Base-by-base conservation (phyloP, 2,888 invertebrate genomes). In the Melanargia galathea region DNA sequence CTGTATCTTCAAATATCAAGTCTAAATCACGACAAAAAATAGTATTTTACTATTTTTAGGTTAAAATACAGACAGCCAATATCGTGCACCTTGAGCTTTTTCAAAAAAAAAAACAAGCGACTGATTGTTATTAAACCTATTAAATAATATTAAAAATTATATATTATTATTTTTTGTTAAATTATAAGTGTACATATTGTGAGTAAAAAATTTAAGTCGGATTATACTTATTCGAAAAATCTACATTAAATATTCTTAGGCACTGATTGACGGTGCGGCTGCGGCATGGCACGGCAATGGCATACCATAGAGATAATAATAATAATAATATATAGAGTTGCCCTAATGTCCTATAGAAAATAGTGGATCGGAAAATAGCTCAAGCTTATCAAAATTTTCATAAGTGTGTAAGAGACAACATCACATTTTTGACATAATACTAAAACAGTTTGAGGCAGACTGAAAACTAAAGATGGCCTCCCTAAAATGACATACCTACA, bases 101-200 rank as follows among this genome's bases (percentile, higher is more conserved):
- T 24, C n/a, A n/a, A n/a, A 11, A 22, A n/a, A 26, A 49, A n/a
- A 16, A 52, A 35, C 52, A 10, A 16, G 26, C 13, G 52, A 52
- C 52, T 52, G 35, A 52, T 13, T 35, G 20, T 20, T 52, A 10
- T 11, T 26, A 49, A 33, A 16, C 33, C n/a, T 51, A 26, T 13
- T 16, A 2, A 48, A 26, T 38, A 38, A n/a, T 38, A 38, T 38
- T n/a, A n/a, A 43, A 46, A 46, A 46, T 46, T 22, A 46, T 46
- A 5, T 46, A 5, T 13, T n/a, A n/a, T n/a, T n/a, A n/a, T 45
- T 18, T 20, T 45, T 20, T 20, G 2, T 20, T 45, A 20, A 16
- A 2, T 2, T 6, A 13, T 18, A 18, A 16, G 8, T 43, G 43
- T 43, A 43, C 16, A 43, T 10, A 43, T n/a, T n/a, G 18, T 43